These are phyloP conservation scores for Rhinoraja longicauda DNA, from an alignment of 2,797 vertebrate species.

Conservation along the genomic window DNA sequence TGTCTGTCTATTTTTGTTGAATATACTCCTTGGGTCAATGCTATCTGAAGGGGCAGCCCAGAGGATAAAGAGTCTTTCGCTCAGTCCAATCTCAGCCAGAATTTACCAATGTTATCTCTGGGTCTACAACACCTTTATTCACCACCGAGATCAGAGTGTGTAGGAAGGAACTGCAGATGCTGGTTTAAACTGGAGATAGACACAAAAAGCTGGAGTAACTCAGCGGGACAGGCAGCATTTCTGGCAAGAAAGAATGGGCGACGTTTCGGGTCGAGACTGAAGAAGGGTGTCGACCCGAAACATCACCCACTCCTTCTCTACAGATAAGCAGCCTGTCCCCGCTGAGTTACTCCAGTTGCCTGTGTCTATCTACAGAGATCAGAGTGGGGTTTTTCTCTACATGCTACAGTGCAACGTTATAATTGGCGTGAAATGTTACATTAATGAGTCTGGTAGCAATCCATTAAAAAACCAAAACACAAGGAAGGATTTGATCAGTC, in stretches of 20 bases:
- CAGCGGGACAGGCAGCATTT: no score
- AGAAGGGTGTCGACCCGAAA: no score
- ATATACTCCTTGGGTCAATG: constrained; percentile 71
- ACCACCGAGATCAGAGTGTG: not conserved
- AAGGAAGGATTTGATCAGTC: not conserved
- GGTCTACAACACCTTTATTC: constrained; percentile 45
- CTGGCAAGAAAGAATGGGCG: no score
- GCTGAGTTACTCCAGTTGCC: no score
- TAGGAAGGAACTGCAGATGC: no score
- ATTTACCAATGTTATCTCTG: constrained; percentile 66
- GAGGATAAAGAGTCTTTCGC: constrained; percentile 72
- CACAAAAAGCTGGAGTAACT: no score
- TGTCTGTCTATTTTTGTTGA: constrained; percentile 73
- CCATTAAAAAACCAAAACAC: not conserved
- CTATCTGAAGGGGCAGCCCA: constrained; percentile 72
- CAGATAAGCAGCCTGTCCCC: no score
- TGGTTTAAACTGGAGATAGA: no score
- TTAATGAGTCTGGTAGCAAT: not conserved
- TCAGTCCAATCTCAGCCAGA: constrained; percentile 71
- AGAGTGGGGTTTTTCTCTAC: not conserved
- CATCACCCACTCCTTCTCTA: no score
- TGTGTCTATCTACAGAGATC: no score
- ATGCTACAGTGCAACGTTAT: not conserved
- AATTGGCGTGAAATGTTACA: not conserved
- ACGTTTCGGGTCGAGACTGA: no score